Conservation (phyloP, 2,113 vertebrate genomes). For the Serinus canaria region DNA sequence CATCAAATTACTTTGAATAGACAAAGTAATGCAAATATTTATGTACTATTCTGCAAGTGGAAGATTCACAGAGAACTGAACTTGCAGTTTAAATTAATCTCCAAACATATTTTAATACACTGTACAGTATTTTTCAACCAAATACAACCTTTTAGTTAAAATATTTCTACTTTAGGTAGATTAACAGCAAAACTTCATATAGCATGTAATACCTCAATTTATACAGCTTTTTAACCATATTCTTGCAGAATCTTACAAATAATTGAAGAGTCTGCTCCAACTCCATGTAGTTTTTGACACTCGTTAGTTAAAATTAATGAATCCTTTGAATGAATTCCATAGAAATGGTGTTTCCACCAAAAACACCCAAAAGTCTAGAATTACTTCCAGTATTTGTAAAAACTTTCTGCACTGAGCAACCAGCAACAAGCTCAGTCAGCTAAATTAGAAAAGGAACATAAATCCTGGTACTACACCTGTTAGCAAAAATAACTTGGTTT, state of each 20-base stretch:
- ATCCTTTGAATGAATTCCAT: background rate
- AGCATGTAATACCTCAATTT: background rate
- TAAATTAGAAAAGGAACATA: background rate
- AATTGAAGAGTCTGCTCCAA: background rate
- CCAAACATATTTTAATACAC: background rate
- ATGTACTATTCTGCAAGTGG: background rate
- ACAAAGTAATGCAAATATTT: background rate
- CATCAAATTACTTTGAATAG: background rate
- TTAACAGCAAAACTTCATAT: background rate
- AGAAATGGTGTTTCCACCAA: background rate
- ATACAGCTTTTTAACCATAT: background rate
- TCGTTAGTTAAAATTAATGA: background rate
- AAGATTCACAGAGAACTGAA: background rate
- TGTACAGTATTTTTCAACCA: background rate
- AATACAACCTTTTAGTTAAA: background rate
- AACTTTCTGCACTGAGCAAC: background rate
- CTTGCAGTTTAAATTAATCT: background rate
- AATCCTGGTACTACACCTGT: background rate
- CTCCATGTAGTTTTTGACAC: background rate
- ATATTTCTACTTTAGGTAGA: background rate
- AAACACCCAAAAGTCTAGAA: background rate
- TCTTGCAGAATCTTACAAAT: background rate
- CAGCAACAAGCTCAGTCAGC: background rate
- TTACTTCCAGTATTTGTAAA: background rate
- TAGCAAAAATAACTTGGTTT: background rate